Evolutionary conservation across 2,113 vertebrate genomes (phyloP).

Genomic region (Odontophorus gujanensis): DNA sequence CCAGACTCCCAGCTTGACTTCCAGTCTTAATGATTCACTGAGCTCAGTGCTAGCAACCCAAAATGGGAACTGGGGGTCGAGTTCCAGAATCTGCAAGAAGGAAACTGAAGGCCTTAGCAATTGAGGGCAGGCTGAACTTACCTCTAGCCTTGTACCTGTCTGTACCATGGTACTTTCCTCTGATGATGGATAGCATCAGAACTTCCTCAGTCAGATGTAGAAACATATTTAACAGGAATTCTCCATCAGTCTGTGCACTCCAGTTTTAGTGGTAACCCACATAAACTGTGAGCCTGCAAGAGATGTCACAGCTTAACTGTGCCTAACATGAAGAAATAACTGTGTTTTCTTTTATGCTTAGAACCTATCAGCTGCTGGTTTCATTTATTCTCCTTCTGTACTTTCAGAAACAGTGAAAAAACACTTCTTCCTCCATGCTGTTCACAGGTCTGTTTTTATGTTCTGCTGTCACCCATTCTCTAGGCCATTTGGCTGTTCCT

Average conservation of each 20-base stretch:
- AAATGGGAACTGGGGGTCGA: neutral
- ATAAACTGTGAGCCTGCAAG: conserved; percentile 12
- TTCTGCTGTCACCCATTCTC: neutral
- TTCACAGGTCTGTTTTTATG: neutral
- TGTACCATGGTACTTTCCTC: neutral
- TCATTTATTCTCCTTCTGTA: conserved; percentile 7
- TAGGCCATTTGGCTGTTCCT: neutral
- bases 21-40: neutral
- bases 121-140: neutral
- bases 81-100: neutral
- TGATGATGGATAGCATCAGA: neutral
- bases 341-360: neutral
- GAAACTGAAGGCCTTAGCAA: neutral
- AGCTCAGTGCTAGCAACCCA: neutral
- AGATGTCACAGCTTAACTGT: neutral
- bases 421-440: neutral
- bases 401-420: neutral
- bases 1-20: accelerated
- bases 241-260: neutral
- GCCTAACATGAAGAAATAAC: neutral
- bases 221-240: neutral
- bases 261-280: neutral
- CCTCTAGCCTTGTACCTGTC: neutral
- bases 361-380: conserved; percentile 7
- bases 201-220: neutral